phyloP scores from a whole-genome alignment of 2,113 vertebrate species.

The Gambusia affinis region DNA sequence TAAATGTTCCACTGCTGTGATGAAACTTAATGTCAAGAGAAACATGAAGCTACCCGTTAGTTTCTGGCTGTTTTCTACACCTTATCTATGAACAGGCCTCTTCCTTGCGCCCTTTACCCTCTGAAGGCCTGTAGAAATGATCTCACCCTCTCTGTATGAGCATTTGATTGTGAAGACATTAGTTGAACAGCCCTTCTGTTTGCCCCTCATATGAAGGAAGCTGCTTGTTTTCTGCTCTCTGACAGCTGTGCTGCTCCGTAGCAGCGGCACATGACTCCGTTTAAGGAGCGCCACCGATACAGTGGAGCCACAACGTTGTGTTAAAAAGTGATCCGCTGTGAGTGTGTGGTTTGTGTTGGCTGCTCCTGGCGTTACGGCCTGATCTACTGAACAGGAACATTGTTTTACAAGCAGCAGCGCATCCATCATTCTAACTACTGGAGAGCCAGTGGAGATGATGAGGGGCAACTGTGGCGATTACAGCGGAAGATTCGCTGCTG shows the following conservation, averaged over 20 bases:
- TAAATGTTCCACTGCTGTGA: not conserved
- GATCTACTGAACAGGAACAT: slow-evolving; percentile 63
- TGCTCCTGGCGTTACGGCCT: slow-evolving; percentile 13
- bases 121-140: slow-evolving; percentile 40
- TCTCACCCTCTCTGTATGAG: slow-evolving; percentile 52
- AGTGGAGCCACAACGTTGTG: slow-evolving; percentile 28
- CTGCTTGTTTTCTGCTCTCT: slow-evolving; percentile 47
- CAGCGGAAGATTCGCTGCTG: slow-evolving; percentile 54
- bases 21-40: slow-evolving; percentile 15
- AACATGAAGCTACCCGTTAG: slow-evolving; percentile 53
- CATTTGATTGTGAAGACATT: slow-evolving; percentile 34
- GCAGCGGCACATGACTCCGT: slow-evolving; percentile 33
- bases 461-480: slow-evolving; percentile 61
- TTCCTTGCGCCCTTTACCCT: slow-evolving; percentile 12
- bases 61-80: slow-evolving; percentile 34
- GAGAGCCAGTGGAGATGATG: slow-evolving; percentile 60
- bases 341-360: slow-evolving; percentile 16
- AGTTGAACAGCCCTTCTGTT: slow-evolving; percentile 30
- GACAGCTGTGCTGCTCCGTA: slow-evolving; percentile 23
- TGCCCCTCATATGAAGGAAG: slow-evolving; percentile 43
- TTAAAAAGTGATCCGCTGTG: not conserved
- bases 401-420: slow-evolving; percentile 59
- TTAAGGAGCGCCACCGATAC: slow-evolving; percentile 45
- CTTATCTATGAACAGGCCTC: slow-evolving; percentile 47
- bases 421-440: slow-evolving; percentile 70